Evolutionary conservation across 1,140 invertebrate genomes (phyloP).

Genomic region (Thereuonema tuberculata): DNA sequence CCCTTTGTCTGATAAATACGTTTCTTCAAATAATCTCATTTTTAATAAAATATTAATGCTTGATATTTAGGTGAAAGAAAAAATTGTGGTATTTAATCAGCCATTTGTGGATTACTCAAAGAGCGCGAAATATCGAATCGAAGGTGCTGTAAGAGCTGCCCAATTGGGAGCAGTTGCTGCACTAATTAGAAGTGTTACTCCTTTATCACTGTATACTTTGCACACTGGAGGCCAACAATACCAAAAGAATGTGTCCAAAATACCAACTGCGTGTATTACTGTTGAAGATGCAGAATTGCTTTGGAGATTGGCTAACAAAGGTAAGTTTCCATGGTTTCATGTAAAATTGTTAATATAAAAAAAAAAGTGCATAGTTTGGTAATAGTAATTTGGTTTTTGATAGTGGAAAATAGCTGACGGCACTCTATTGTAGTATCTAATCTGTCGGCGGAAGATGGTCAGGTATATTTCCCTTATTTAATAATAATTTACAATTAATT

Average conservation of each 20-base stretch:
- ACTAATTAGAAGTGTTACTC: constrained; percentile 55
- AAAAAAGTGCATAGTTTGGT: too few relatives aligned
- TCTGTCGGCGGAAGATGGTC: too few relatives aligned
- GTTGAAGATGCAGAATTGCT: constrained; percentile 65
- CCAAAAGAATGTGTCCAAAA: constrained; percentile 43
- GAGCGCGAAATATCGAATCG: constrained; percentile 42
- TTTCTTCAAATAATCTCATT: too few relatives aligned
- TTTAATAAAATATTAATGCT: too few relatives aligned
- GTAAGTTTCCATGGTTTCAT: too few relatives aligned
- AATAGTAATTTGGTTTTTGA: too few relatives aligned
- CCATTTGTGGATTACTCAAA: constrained; percentile 45
- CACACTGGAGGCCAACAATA: constrained; percentile 54
- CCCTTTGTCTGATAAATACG: too few relatives aligned
- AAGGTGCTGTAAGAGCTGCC: constrained; percentile 46
- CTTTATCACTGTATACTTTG: constrained; percentile 53
- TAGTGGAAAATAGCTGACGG: too few relatives aligned
- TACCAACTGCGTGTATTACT: constrained; percentile 64
- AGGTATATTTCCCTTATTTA: too few relatives aligned
- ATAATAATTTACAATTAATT: too few relatives aligned
- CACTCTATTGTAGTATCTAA: too few relatives aligned
- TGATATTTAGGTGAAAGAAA: constrained; percentile 43
- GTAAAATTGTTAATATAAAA: too few relatives aligned
- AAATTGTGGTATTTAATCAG: constrained; percentile 62
- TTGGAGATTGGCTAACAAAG: constrained; percentile 42
- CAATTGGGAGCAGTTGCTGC: constrained; percentile 56